A percentile compares a stretch with the other conserved stretches of the same genome.
Conservation (phyloP, 2,113 vertebrate genomes). For the Planiliza haematocheilus region DNA sequence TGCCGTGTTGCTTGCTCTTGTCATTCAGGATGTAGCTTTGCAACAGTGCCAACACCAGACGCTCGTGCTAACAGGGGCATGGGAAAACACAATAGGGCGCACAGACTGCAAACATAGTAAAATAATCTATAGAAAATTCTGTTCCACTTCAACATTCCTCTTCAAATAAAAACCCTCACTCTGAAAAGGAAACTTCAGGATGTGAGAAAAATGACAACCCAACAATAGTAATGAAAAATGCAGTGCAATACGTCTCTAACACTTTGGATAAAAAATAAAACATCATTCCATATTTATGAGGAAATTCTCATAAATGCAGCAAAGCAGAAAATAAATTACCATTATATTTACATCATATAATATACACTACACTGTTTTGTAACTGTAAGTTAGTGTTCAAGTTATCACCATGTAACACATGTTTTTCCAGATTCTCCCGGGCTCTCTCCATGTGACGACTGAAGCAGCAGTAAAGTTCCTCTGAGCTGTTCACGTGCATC, state of each 20-base stretch:
- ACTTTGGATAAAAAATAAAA: constrained; percentile 74
- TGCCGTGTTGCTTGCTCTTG: constrained; percentile 19
- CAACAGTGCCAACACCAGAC: constrained; percentile 34
- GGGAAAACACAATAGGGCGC: constrained; percentile 60
- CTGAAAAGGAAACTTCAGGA: constrained; percentile 51
- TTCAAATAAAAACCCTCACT: constrained; percentile 53
- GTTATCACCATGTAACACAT: constrained; percentile 40
- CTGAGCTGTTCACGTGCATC: constrained; percentile 23
- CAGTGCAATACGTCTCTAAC: constrained; percentile 72
- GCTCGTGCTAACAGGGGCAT: constrained; percentile 38
- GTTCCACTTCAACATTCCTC: constrained; percentile 41
- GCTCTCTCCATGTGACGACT: constrained; percentile 30
- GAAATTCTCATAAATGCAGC: constrained; percentile 68
- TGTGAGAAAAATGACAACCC: constrained; percentile 33
- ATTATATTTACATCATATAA: constrained; percentile 75
- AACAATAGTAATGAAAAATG: constrained; percentile 62
- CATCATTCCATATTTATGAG: constrained; percentile 67
- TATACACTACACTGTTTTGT: constrained; percentile 61
- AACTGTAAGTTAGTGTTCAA: constrained; percentile 48
- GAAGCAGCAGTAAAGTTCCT: constrained; percentile 56
- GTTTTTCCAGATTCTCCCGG: constrained; percentile 24
- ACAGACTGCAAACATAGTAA: constrained; percentile 67
- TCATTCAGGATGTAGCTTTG: constrained; percentile 60
- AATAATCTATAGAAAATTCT: constrained; percentile 56
- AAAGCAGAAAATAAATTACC: constrained; percentile 77